Evolutionary conservation across 2,797 vertebrate genomes (phyloP).

Genomic region (Amblyraja radiata): DNA sequence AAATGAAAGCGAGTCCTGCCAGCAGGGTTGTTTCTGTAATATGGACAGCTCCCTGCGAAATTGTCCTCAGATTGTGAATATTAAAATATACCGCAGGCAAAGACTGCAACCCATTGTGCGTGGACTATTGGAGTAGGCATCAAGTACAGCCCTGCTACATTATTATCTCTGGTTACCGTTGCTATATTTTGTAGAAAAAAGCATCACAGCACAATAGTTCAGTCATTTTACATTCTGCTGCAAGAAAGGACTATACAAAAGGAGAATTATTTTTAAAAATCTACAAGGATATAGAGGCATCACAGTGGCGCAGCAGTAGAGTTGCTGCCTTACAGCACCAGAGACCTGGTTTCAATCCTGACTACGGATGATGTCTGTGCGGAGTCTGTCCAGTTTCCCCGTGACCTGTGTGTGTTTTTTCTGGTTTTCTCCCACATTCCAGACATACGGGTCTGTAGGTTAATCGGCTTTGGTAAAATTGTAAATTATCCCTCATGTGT

Average conservation of each 20-base stretch:
- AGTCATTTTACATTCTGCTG: background rate
- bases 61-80: constrained; percentile 1
- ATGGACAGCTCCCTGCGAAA: background rate
- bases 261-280: no score
- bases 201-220: background rate
- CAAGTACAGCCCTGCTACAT: background rate
- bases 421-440: no score
- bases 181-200: background rate
- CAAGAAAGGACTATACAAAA: background rate
- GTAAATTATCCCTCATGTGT: no score
- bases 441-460: no score
- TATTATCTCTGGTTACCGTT: background rate
- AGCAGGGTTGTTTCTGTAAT: background rate
- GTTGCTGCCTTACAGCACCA: no score
- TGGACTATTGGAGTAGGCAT: background rate
- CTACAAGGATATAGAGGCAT: no score
- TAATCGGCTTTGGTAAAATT: no score
- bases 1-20: background rate
- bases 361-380: no score
- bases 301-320: no score
- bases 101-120: background rate
- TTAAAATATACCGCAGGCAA: background rate
- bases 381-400: no score
- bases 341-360: no score
- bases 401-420: no score